Evolutionary conservation across 2,888 invertebrate genomes (phyloP), one percentile per base, ranked within the genome.

Genomic region (Falcaria lacertinaria): DNA sequence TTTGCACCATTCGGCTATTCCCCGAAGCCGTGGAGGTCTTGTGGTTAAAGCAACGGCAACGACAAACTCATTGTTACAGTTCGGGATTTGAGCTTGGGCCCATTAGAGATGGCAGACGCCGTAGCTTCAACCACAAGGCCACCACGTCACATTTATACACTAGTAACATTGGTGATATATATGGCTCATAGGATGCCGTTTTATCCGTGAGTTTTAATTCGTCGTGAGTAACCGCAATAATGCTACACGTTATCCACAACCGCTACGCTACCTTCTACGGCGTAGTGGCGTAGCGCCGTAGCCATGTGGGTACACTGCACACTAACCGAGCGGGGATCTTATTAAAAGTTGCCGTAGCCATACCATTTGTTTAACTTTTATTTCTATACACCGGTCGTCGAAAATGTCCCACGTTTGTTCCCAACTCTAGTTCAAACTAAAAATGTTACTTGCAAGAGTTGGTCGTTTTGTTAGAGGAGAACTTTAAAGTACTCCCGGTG

Each of bases 281-380:
- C 28, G 28, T 28, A 28, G 28, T 2, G 3, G 11, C 22, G 22
- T 0, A 37, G 25, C 14, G 14, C 13, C 13, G 22, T 25, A 25
- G 19, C 11, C 61, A 56, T 63, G 57, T 56, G 60, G 54, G 47
- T 45, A 22, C 41, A 44, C 45, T 50, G 53, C 61, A 61, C 66
- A 62, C 56, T 54, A 54, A 57, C 55, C 65, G 43, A 54, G 45
- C 58, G 60, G 59, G 68, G 66, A 66, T 71, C 69, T 70, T 71
- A 71, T 71, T 67, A 70, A 71, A 69, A 69, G 62, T 71, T 66
- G 57, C 66, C 57, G 52, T 52, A 39, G 36, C 45, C 55, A 49
- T 59, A 61, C 58, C 66, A 57, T 64, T 68, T 69, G 69, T 65
- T 69, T 61, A 64, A 69, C 69, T 68, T 69, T 66, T 69, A 69